Conservation (phyloP, 35 echinoderm and acorn worm genomes). For the Ophiothrix spiculata region DNA sequence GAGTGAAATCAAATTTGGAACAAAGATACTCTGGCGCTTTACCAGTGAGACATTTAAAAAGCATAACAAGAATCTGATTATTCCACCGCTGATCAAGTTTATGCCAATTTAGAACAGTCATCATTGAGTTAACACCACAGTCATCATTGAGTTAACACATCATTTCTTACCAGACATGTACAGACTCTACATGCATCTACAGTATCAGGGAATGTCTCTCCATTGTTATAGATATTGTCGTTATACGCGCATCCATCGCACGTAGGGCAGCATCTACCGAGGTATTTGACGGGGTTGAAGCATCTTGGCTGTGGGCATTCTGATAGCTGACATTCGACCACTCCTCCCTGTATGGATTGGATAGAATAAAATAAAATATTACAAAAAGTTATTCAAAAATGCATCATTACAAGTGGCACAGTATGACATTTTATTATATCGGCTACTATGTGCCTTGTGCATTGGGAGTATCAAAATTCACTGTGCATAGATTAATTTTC, state of each 20-base stretch:
- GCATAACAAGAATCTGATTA: too few relatives aligned
- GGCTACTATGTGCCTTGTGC: too few relatives aligned
- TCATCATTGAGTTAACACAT: not conserved
- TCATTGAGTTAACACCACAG: too few relatives aligned
- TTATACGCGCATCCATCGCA: constrained; percentile 87
- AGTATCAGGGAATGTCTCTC: constrained; percentile 70
- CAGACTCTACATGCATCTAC: constrained; percentile 73
- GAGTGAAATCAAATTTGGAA: too few relatives aligned
- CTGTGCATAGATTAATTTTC: too few relatives aligned
- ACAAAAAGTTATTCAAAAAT: not conserved
- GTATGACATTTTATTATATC: too few relatives aligned
- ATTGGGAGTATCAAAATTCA: too few relatives aligned
- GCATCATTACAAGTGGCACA: not conserved
- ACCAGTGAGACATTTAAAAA: too few relatives aligned
- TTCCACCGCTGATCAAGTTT: too few relatives aligned
- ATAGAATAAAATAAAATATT: not conserved
- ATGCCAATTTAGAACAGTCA: too few relatives aligned
- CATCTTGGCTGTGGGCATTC: constrained; percentile 65
- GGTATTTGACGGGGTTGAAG: constrained; percentile 54
- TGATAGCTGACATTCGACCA: constrained; percentile 49
- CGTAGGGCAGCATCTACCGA: constrained; percentile 69
- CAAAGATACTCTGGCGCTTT: too few relatives aligned
- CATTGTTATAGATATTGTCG: constrained; percentile 63
- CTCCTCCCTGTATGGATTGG: constrained; percentile 34
- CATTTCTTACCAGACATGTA: constrained; percentile 50